Conservation (phyloP, 2,113 vertebrate species). For the Crypturellus undulatus region DNA sequence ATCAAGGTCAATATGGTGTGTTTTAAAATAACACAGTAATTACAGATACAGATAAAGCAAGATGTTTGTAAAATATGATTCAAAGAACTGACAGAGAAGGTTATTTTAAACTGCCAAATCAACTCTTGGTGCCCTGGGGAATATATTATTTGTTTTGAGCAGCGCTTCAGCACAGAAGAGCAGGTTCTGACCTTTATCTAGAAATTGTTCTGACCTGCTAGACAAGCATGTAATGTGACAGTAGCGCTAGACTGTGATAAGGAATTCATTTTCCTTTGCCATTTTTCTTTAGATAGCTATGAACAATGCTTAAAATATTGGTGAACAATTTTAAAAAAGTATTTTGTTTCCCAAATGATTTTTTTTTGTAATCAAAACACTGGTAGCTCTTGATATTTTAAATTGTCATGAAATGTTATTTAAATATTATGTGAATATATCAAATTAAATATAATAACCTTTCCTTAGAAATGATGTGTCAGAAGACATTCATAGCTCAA, state of each 20-base stretch:
- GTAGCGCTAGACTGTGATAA: not conserved
- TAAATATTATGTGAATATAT: not conserved
- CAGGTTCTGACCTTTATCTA: slow-evolving; percentile 61
- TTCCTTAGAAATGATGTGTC: not conserved
- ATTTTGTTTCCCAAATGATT: not conserved
- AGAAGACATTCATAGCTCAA: not conserved
- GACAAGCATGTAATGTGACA: not conserved
- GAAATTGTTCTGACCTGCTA: slow-evolving; percentile 32
- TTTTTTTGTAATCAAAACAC: slow-evolving; percentile 7
- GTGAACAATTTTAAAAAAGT: not conserved
- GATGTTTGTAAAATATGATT: slow-evolving; percentile 59
- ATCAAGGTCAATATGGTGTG: slow-evolving; percentile 27
- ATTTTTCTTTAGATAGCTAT: not conserved
- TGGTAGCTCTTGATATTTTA: not conserved
- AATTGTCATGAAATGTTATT: not conserved
- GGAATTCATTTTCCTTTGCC: not conserved
- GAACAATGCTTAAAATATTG: not conserved
- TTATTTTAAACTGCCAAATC: slow-evolving; percentile 60
- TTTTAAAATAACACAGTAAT: slow-evolving; percentile 50
- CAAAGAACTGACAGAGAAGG: slow-evolving; percentile 48
- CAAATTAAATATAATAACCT: not conserved
- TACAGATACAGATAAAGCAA: slow-evolving; percentile 45
- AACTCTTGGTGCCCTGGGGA: slow-evolving; percentile 27
- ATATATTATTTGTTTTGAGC: not conserved
- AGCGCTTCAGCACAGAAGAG: not conserved